Conservation (phyloP, 2,888 invertebrate species). For the Drosophila mercatorum region DNA sequence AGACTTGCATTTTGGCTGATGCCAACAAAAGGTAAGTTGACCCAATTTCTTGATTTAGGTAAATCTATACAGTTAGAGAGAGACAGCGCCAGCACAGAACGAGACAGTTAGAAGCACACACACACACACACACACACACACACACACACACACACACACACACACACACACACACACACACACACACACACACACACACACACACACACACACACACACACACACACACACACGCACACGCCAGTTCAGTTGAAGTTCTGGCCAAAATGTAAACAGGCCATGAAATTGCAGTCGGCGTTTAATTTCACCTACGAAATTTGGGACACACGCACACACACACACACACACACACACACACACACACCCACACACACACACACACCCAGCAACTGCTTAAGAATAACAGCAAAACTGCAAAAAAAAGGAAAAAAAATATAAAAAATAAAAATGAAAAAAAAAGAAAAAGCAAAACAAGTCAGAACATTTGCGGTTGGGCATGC, state of each 20-base stretch:
- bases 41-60: slow-evolving; percentile 14
- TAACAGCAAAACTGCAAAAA: slow-evolving; percentile 46
- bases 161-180: neutral
- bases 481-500: neutral
- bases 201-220: neutral
- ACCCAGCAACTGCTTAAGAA: slow-evolving; percentile 46
- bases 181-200: neutral
- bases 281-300: slow-evolving; percentile 57
- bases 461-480: slow-evolving; percentile 33
- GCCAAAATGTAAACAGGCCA: slow-evolving; percentile 43
- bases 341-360: slow-evolving; percentile 1
- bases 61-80: neutral
- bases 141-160: neutral
- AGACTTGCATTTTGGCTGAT: slow-evolving; percentile 79
- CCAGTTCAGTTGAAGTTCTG: slow-evolving; percentile 34
- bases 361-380: slow-evolving; percentile 12
- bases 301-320: slow-evolving; percentile 68
- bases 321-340: slow-evolving; percentile 40
- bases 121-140: neutral
- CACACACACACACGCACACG: neutral
- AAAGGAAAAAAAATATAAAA: slow-evolving; percentile 8
- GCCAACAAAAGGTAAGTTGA: slow-evolving; percentile 80
- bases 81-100: neutral
- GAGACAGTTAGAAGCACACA: slow-evolving; percentile 32
- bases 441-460: slow-evolving; percentile 7